Percentiles rank a stretch among this genome's conserved stretches.
These are phyloP conservation scores for Chiroxiphia lanceolata DNA, from an alignment of 2,797 vertebrate genomes.

Conservation along the genomic window DNA sequence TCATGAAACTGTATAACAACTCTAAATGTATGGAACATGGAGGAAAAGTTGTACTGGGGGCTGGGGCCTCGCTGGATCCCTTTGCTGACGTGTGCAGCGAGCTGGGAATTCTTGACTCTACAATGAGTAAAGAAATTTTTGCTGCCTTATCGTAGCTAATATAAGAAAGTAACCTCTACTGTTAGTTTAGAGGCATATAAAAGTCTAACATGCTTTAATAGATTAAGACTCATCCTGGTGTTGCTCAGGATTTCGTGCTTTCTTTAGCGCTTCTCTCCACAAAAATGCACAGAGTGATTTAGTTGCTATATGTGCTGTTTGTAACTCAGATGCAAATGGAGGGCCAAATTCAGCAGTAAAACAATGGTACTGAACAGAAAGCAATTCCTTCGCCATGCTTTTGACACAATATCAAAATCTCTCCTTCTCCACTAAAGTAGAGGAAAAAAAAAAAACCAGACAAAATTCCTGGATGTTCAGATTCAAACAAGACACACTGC, in stretches of 20 bases:
- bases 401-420: background rate
- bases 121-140: background rate
- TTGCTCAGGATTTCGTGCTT: background rate
- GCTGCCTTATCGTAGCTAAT: background rate
- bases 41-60: slow-evolving; percentile 28
- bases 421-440: background rate
- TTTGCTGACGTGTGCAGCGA: background rate
- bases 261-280: slow-evolving; percentile 6
- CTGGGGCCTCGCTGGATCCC: background rate
- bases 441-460: background rate
- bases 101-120: background rate
- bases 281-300: background rate
- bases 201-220: slow-evolving; percentile 9
- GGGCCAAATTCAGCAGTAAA: background rate
- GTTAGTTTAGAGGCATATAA: background rate
- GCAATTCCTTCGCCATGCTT: background rate
- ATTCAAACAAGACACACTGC: background rate
- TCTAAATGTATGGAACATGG: slow-evolving; percentile 49
- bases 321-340: slow-evolving; percentile 4
- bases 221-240: background rate
- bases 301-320: background rate
- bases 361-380: background rate
- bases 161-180: background rate
- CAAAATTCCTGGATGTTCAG: background rate
- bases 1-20: slow-evolving; percentile 46